phyloP scores from a whole-genome alignment of 2,888 invertebrate species.

The Liodrosophila aerea region DNA sequence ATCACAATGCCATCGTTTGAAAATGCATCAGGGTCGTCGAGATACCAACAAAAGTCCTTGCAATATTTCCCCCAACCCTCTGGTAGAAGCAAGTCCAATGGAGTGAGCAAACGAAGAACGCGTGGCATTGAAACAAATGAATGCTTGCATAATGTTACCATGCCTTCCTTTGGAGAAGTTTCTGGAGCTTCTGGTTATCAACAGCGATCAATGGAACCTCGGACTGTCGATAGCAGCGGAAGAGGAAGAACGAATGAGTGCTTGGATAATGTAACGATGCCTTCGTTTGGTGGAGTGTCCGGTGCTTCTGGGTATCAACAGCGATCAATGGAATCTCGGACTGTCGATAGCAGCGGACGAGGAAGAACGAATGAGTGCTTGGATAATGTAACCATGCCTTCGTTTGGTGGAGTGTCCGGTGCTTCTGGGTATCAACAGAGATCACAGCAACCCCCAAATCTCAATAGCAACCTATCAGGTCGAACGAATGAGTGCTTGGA shows the following conservation, averaged over 20 bases:
- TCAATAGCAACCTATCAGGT: no score
- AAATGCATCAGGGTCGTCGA: not conserved
- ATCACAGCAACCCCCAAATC: no score
- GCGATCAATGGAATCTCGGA: no score
- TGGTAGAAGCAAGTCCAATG: no score
- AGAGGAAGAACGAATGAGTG: no score
- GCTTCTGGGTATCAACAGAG: not conserved
- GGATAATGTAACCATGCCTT: slow-evolving; percentile 20
- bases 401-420: slow-evolving; percentile 9
- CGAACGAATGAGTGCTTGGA: no score
- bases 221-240: no score
- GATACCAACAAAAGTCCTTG: not conserved
- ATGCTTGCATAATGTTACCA: slow-evolving; percentile 2
- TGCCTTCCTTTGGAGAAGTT: not conserved
- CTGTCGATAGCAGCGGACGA: no score
- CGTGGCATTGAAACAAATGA: slow-evolving; percentile 1
- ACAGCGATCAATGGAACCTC: not conserved
- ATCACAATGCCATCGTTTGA: slow-evolving; percentile 29
- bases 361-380: slow-evolving; percentile 1
- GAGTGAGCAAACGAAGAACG: not conserved
- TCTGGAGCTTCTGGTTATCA: not conserved
- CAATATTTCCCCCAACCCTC: no score
- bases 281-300: no score
- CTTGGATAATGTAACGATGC: not conserved
- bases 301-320: no score